phyloP scores from a whole-genome alignment of 2,888 invertebrate species.

The Achlya flavicornis region DNA sequence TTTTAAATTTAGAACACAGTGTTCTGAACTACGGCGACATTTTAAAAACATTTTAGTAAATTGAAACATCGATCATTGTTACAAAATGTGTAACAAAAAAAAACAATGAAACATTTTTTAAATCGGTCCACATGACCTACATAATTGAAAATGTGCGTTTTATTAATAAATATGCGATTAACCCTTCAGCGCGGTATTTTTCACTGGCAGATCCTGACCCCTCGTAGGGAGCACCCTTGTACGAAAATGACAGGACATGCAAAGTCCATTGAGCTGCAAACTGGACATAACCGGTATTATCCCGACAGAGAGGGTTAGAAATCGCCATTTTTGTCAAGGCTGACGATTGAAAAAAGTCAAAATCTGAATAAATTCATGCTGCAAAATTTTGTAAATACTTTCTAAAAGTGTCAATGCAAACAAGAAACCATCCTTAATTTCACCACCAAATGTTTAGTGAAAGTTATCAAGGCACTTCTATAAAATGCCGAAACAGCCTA shows the following conservation, averaged over 20 bases:
- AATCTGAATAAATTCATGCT: too few species aligned
- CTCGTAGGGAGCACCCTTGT: slow-evolving; percentile 45
- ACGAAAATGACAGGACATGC: slow-evolving; percentile 63
- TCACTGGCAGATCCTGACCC: slow-evolving; percentile 53
- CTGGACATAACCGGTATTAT: slow-evolving; percentile 43
- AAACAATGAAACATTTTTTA: slow-evolving; percentile 11
- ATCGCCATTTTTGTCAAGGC: slow-evolving; percentile 10
- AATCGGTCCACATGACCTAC: slow-evolving; percentile 35
- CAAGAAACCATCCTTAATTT: neutral
- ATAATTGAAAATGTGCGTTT: slow-evolving; percentile 22
- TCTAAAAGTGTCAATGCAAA: neutral
- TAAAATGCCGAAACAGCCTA: neutral
- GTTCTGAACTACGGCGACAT: neutral
- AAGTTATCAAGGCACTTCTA: slow-evolving; percentile 3
- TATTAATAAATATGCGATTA: slow-evolving; percentile 38
- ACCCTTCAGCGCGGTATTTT: slow-evolving; percentile 44
- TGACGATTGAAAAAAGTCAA: neutral
- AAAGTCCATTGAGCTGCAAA: slow-evolving; percentile 67
- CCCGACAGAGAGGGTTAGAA: slow-evolving; percentile 29
- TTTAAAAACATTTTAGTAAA: neutral
- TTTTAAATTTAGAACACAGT: neutral
- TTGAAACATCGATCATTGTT: slow-evolving; percentile 4
- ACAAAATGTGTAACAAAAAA: slow-evolving; percentile 9
- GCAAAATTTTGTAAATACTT: neutral
- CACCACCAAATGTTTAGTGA: neutral